These are phyloP conservation scores for Tachina grossa DNA, from an alignment of 2,888 invertebrate species.

Conservation along the genomic window DNA sequence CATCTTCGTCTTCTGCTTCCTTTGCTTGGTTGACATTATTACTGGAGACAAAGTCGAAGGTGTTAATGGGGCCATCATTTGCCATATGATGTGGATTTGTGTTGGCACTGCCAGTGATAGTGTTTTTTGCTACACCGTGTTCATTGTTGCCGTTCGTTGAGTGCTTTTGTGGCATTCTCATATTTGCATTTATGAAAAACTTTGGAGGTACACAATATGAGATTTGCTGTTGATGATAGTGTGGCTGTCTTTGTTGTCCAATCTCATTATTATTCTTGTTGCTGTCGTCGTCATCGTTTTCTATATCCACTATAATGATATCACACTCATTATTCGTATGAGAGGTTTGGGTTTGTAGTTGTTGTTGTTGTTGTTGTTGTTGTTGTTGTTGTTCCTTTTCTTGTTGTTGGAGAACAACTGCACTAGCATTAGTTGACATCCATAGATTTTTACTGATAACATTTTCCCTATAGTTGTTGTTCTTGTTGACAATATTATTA, in stretches of 20 bases:
- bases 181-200: constrained; percentile 44
- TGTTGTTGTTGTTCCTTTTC: neutral
- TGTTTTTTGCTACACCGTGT: constrained; percentile 19
- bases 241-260: constrained; percentile 9
- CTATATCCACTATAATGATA: constrained; percentile 67
- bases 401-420: constrained; percentile 25
- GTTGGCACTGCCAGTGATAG: constrained; percentile 30
- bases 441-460: constrained; percentile 39
- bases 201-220: constrained; percentile 18
- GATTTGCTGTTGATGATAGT: neutral
- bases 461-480: constrained; percentile 19
- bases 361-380: no score
- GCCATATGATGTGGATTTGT: constrained; percentile 43
- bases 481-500: constrained; percentile 22
- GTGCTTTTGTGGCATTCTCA: constrained; percentile 41
- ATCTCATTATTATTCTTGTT: constrained; percentile 10
- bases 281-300: constrained; percentile 41
- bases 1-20: constrained; percentile 72
- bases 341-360: no score
- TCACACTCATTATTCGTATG: constrained; percentile 52
- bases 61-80: constrained; percentile 42
- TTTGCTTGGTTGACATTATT: constrained; percentile 50
- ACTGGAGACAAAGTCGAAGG: constrained; percentile 29
- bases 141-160: constrained; percentile 12
- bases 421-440: neutral